Conservation (phyloP, 2,113 vertebrate genomes). For the Nyctereutes procyonoides region DNA sequence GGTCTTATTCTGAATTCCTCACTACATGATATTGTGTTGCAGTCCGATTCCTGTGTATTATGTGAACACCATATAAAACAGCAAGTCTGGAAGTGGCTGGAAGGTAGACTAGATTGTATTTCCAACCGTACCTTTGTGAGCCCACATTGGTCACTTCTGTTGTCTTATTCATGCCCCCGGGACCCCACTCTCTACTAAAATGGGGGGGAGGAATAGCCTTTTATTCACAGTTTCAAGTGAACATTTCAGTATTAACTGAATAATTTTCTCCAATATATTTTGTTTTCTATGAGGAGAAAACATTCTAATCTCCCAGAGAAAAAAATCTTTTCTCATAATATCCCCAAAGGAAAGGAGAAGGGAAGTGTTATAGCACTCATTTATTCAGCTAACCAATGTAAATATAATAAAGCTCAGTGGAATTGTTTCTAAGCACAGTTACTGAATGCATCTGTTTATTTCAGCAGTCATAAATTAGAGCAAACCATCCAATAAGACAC, state of each 20-base stretch:
- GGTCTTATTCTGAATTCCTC: slow-evolving; percentile 12
- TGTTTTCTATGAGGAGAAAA: not conserved
- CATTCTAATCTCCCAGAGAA: not conserved
- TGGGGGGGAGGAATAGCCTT: accelerated
- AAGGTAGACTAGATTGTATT: not conserved
- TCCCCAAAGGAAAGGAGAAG: not conserved
- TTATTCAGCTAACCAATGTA: slow-evolving; percentile 11
- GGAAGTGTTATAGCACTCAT: not conserved
- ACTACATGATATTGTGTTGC: not conserved
- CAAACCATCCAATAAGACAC: not conserved
- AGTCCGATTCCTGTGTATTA: not conserved
- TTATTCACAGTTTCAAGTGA: not conserved
- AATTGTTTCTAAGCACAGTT: not conserved
- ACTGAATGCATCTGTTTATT: not conserved
- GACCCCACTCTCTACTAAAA: not conserved
- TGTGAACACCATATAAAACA: not conserved
- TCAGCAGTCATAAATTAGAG: not conserved
- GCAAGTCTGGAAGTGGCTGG: not conserved
- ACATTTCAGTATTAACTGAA: not conserved
- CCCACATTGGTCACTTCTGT: not conserved
- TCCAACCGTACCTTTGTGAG: not conserved
- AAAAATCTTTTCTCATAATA: not conserved
- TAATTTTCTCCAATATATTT: not conserved
- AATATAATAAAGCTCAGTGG: slow-evolving; percentile 14
- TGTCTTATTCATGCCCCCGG: not conserved